These are phyloP conservation scores for Zingel zingel DNA, from an alignment of 2,113 vertebrate species.

Conservation along the genomic window DNA sequence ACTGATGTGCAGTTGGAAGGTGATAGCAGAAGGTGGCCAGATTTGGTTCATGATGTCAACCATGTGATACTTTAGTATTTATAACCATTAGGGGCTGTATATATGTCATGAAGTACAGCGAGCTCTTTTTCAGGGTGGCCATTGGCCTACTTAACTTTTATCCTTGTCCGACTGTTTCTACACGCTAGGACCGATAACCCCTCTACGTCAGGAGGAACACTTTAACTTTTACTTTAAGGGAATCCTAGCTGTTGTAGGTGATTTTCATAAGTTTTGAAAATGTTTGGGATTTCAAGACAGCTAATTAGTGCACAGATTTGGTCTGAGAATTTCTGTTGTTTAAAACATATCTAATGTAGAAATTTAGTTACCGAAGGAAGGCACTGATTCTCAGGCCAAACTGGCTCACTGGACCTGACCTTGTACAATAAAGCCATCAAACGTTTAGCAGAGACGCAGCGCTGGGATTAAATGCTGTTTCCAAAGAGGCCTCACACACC, in stretches of 20 bases:
- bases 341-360: neutral
- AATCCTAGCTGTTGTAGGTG: neutral
- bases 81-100: constrained; percentile 79
- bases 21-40: constrained; percentile 71
- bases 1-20: constrained; percentile 71
- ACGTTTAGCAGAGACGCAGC: constrained; percentile 16
- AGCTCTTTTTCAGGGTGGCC: constrained; percentile 73
- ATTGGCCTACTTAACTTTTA: constrained; percentile 78
- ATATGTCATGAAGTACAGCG: constrained; percentile 72
- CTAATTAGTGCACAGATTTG: neutral
- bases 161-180: constrained; percentile 63
- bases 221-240: constrained; percentile 30
- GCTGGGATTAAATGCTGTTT: constrained; percentile 33
- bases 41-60: constrained; percentile 80
- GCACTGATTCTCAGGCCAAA: neutral
- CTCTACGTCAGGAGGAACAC: constrained; percentile 39
- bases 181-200: constrained; percentile 46
- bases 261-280: neutral
- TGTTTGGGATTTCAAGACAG: neutral
- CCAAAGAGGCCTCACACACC: constrained; percentile 35
- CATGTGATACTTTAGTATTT: constrained; percentile 80
- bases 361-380: constrained; percentile 1
- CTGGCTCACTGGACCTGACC: constrained; percentile 6
- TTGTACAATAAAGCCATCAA: constrained; percentile 9
- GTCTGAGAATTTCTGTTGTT: neutral